Evolutionary conservation across 2,797 vertebrate species (phyloP).

Genomic region (Anguilla megastoma): DNA sequence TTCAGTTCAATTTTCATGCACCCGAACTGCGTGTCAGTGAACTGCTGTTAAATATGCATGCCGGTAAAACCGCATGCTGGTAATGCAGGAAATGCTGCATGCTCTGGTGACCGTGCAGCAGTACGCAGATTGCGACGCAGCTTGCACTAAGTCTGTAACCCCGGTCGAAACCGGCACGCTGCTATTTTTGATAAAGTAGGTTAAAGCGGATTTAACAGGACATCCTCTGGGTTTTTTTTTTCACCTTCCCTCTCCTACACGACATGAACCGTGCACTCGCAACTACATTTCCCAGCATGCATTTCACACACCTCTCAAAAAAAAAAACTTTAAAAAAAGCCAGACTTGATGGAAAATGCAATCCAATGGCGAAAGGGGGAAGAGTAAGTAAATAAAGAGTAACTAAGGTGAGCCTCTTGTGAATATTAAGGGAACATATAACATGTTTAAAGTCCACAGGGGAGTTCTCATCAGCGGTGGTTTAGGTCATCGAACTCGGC

Average conservation of each 20-base stretch:
- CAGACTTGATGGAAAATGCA: neutral
- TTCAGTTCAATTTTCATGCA: no score
- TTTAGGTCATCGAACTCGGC: neutral
- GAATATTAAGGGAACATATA: neutral
- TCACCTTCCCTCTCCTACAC: neutral
- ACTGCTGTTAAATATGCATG: neutral
- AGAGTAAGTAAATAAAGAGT: neutral
- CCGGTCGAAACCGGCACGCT: conserved; percentile 16
- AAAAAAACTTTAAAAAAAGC: neutral
- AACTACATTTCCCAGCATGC: neutral
- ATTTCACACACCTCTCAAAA: neutral
- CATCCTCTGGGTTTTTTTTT: conserved; percentile 29
- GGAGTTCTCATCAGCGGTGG: neutral
- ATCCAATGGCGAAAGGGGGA: neutral
- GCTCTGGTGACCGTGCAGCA: neutral
- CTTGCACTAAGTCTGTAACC: neutral
- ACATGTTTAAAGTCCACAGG: neutral
- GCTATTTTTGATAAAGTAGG: conserved; percentile 50
- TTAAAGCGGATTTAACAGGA: conserved; percentile 52
- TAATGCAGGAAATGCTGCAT: neutral
- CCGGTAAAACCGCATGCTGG: neutral
- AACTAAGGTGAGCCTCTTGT: neutral
- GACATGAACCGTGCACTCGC: neutral
- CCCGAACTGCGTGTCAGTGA: no score
- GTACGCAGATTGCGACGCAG: conserved; percentile 13